phyloP scores from a whole-genome alignment of 2,113 vertebrate genomes.

The Sceloporus tristichus region DNA sequence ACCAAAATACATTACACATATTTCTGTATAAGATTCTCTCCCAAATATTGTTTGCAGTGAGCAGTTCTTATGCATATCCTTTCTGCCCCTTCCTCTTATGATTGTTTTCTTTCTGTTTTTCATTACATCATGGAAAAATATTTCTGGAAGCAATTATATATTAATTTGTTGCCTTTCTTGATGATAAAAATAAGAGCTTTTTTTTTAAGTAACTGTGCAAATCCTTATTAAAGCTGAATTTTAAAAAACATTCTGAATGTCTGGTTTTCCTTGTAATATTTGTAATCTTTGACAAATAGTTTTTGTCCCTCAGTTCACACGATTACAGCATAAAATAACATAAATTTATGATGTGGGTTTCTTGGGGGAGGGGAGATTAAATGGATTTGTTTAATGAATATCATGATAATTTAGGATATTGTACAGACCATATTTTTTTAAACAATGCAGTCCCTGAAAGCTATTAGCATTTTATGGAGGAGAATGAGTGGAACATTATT shows the following conservation, averaged over 20 bases:
- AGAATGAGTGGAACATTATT: constrained; percentile 69
- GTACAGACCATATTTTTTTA: constrained; percentile 38
- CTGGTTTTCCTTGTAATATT: not conserved
- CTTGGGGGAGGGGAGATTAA: constrained; percentile 15
- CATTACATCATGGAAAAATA: not conserved
- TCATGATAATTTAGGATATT: constrained; percentile 61
- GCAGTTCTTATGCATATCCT: not conserved
- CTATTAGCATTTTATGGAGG: constrained; percentile 62
- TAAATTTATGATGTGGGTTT: constrained; percentile 33
- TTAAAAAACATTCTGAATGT: not conserved
- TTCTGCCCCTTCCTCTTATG: not conserved
- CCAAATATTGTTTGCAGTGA: too few relatives aligned
- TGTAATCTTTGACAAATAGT: not conserved
- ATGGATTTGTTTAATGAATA: constrained; percentile 61
- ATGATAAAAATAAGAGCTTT: not conserved
- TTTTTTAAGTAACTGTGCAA: not conserved
- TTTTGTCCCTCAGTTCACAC: not conserved
- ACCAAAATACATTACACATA: too few relatives aligned
- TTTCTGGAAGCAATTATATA: constrained; percentile 5
- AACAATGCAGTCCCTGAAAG: not conserved
- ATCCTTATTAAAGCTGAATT: not conserved
- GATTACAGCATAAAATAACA: not conserved
- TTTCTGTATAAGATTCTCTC: not conserved
- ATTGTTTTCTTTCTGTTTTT: not conserved
- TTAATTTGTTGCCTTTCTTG: constrained; percentile 5